phyloP scores from a whole-genome alignment of 2,797 vertebrate genomes.

The Rallus crepitans region DNA sequence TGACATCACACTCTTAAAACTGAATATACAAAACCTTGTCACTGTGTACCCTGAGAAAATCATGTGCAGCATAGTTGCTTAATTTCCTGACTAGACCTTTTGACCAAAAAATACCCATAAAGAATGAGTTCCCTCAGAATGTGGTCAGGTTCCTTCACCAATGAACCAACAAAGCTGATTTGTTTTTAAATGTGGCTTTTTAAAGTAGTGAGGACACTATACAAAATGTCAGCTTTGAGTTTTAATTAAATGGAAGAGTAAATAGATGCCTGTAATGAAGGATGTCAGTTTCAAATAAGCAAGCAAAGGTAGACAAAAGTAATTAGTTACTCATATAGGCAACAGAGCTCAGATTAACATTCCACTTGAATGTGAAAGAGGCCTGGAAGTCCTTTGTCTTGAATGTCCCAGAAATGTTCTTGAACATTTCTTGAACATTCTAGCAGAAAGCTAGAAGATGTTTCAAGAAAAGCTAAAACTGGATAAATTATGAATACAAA shows the following conservation, averaged over 20 bases:
- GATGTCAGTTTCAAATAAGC: background rate
- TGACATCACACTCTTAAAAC: background rate
- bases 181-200: background rate
- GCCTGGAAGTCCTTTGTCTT: background rate
- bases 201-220: background rate
- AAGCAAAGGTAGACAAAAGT: background rate
- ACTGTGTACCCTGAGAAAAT: background rate
- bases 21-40: background rate
- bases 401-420: background rate
- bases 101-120: background rate
- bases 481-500: background rate
- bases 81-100: background rate
- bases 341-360: background rate
- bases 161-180: background rate
- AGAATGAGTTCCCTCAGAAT: background rate
- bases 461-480: background rate
- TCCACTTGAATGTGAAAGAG: background rate
- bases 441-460: background rate
- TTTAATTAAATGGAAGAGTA: background rate
- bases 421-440: no score
- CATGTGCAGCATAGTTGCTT: background rate
- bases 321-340: background rate
- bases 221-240: background rate
- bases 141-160: background rate
- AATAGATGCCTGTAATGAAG: background rate